These are phyloP conservation scores for Thysanoteuthis rhombus DNA, from an alignment of 2,888 invertebrate genomes.

Conservation along the genomic window DNA sequence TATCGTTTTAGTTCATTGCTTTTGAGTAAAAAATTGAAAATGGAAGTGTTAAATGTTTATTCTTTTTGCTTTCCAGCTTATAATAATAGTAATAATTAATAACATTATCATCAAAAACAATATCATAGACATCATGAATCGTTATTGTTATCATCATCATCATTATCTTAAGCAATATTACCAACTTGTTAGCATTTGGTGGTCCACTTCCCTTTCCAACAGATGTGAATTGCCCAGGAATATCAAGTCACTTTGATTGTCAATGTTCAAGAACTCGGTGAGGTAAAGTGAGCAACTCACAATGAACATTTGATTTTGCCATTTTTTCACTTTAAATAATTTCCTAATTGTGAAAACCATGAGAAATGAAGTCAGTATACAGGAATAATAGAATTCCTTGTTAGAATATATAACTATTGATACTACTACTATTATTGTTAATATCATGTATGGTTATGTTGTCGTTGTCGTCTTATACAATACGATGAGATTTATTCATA, in stretches of 20 bases:
- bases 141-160: neutral
- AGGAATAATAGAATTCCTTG: neutral
- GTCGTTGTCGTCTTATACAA: too few relatives aligned
- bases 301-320: neutral
- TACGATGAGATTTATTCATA: too few relatives aligned
- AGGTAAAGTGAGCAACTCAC: neutral
- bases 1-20: neutral
- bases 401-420: too few relatives aligned
- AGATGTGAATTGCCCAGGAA: slow-evolving; percentile 12
- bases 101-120: neutral
- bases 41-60: slow-evolving; percentile 12
- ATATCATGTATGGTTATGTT: too few relatives aligned
- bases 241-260: neutral
- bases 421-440: too few relatives aligned
- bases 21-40: slow-evolving; percentile 12
- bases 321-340: neutral
- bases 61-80: neutral
- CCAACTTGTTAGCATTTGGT: neutral
- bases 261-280: neutral
- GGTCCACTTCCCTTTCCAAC: neutral
- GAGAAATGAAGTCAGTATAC: neutral
- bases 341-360: neutral
- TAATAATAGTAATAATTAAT: neutral
- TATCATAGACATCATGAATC: neutral
- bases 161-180: neutral